phyloP scores from a whole-genome alignment of 92 coral and sea anemone species.

The Heliopora coerulea region DNA sequence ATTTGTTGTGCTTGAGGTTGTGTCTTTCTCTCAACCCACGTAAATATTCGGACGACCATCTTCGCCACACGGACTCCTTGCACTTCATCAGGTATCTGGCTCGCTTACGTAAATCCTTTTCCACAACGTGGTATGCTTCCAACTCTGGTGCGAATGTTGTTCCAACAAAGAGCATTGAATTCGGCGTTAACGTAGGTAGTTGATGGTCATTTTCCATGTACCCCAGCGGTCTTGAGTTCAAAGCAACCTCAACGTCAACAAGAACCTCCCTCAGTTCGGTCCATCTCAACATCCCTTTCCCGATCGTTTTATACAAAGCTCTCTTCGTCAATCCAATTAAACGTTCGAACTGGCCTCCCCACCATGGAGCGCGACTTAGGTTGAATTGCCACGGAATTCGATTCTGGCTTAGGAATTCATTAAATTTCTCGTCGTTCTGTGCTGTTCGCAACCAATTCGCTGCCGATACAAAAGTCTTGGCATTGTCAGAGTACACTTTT shows the following conservation, averaged over 20 bases:
- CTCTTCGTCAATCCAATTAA: slow-evolving; percentile 16
- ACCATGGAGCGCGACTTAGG: slow-evolving; percentile 17
- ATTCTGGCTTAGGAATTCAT: not conserved
- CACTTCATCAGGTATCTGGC: too few relatives aligned
- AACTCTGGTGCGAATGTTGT: slow-evolving; percentile 1
- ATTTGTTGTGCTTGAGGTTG: too few relatives aligned
- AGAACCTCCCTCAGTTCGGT: slow-evolving; percentile 1
- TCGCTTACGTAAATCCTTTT: too few relatives aligned
- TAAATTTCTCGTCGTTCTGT: not conserved
- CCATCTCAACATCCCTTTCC: not conserved
- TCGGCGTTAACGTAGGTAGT: too few relatives aligned
- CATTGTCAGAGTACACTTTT: not conserved
- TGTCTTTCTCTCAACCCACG: too few relatives aligned
- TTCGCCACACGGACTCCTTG: too few relatives aligned
- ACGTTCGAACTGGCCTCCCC: slow-evolving; percentile 15
- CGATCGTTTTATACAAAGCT: not conserved
- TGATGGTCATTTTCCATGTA: not conserved
- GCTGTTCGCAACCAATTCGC: slow-evolving; percentile 4
- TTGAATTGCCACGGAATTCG: slow-evolving; percentile 4
- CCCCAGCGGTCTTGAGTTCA: not conserved
- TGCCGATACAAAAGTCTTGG: slow-evolving; percentile 5
- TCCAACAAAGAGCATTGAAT: not conserved
- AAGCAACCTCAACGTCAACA: not conserved
- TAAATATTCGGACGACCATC: too few relatives aligned
- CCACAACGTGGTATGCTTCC: too few relatives aligned